A percentile compares a stretch with the other conserved stretches of the same genome.
These are phyloP conservation scores for Batillaria attramentaria DNA, from an alignment of 1,140 invertebrate species.

Conservation along the genomic window DNA sequence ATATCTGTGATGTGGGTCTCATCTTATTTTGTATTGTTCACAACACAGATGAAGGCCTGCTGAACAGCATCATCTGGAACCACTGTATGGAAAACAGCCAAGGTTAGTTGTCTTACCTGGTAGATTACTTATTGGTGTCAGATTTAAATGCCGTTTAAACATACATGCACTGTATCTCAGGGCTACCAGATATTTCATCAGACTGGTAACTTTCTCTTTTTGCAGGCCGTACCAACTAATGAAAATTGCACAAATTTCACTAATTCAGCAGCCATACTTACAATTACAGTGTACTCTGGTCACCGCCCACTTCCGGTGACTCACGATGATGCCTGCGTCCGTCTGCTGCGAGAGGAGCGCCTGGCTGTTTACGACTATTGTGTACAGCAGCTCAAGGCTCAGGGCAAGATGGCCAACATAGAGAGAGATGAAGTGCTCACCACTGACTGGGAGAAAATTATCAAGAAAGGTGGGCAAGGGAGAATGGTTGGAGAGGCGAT, in stretches of 20 bases:
- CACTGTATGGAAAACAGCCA: conserved; percentile 46
- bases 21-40: too few relatives aligned
- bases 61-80: conserved; percentile 50
- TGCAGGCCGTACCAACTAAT: not conserved
- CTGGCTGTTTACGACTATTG: conserved; percentile 62
- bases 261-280: conserved; percentile 8
- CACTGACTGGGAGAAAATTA: conserved; percentile 56
- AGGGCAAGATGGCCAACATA: conserved; percentile 44
- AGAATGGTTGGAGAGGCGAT: not conserved
- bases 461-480: conserved; percentile 47
- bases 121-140: not conserved
- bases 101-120: conserved; percentile 28
- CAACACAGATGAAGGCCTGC: conserved; percentile 50
- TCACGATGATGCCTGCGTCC: conserved; percentile 42
- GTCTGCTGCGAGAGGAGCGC: conserved; percentile 53
- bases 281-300: conserved; percentile 51
- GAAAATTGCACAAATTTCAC: not conserved
- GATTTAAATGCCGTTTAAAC: not conserved
- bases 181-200: not conserved
- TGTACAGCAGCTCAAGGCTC: conserved; percentile 47
- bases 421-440: conserved; percentile 59
- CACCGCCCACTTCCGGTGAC: conserved; percentile 54
- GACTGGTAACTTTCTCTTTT: not conserved
- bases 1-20: too few relatives aligned
- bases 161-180: not conserved